Percentiles rank a stretch among this genome's conserved stretches.
These are phyloP conservation scores for Pampus argenteus DNA, from an alignment of 2,797 vertebrate species.

Conservation along the genomic window DNA sequence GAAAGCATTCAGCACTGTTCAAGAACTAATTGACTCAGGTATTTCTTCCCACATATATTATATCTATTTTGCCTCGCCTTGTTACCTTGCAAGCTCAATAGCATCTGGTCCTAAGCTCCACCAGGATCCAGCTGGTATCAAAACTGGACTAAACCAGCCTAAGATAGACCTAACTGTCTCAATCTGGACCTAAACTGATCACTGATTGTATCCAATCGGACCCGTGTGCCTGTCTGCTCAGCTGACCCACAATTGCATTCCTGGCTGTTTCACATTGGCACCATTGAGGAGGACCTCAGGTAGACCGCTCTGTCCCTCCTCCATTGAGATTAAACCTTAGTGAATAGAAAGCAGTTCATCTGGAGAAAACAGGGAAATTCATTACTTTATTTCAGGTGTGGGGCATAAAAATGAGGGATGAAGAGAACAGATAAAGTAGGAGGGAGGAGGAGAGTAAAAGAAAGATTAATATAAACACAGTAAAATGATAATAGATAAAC, in stretches of 20 bases:
- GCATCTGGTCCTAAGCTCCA: slow-evolving; percentile 35
- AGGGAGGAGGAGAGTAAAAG: background rate
- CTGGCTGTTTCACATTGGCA: slow-evolving; percentile 34
- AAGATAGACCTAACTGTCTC: slow-evolving; percentile 28
- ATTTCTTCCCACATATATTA: slow-evolving; percentile 21
- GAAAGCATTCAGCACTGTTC: slow-evolving; percentile 45
- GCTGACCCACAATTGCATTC: slow-evolving; percentile 59
- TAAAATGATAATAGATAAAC: slow-evolving; percentile 15
- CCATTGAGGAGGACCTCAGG: slow-evolving; percentile 64
- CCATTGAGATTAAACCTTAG: slow-evolving; percentile 33
- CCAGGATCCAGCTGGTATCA: slow-evolving; percentile 31
- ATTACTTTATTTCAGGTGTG: slow-evolving; percentile 10
- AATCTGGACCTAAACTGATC: slow-evolving; percentile 56
- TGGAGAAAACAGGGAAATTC: slow-evolving; percentile 15
- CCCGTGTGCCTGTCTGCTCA: slow-evolving; percentile 59
- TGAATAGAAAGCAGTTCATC: slow-evolving; percentile 29
- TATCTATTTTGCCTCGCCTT: slow-evolving; percentile 49
- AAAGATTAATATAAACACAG: background rate
- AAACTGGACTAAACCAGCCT: slow-evolving; percentile 49
- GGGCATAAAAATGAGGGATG: background rate
- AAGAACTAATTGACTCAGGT: slow-evolving; percentile 53
- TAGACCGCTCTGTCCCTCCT: slow-evolving; percentile 54
- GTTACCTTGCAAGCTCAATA: slow-evolving; percentile 25
- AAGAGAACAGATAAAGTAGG: background rate
- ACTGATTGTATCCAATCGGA: slow-evolving; percentile 61